Conservation (phyloP, 2,888 invertebrate genomes). For the Abscondita cerata region DNA sequence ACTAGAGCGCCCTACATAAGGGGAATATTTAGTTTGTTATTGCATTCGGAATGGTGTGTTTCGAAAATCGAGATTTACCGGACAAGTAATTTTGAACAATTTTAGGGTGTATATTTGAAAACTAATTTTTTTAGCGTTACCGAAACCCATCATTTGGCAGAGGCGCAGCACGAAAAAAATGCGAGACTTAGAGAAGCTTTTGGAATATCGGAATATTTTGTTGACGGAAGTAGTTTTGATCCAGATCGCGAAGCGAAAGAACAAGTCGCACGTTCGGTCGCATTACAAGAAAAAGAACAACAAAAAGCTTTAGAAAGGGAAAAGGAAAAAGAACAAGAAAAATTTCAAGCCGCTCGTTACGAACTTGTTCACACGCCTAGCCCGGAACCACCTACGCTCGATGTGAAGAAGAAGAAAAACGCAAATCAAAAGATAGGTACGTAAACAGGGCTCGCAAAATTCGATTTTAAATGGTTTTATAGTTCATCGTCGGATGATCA, state of each 20-base stretch:
- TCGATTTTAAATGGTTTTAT: too few relatives aligned
- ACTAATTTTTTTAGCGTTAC: constrained; percentile 72
- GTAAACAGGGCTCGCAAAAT: constrained; percentile 34
- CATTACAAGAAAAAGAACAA: constrained; percentile 57
- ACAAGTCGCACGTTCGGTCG: constrained; percentile 60
- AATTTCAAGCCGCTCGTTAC: constrained; percentile 63
- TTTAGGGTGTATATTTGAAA: too few relatives aligned
- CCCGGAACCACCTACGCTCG: constrained; percentile 59
- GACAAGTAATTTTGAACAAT: constrained; percentile 20
- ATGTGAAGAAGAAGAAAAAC: constrained; percentile 64
- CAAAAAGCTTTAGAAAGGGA: constrained; percentile 58
- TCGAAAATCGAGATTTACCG: neutral
- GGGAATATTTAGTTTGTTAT: neutral
- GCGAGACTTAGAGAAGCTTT: constrained; percentile 91
- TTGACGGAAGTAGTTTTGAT: constrained; percentile 92
- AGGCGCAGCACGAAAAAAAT: constrained; percentile 96
- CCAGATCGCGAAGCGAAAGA: constrained; percentile 74
- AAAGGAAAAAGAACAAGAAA: constrained; percentile 61
- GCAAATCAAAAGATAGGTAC: constrained; percentile 76
- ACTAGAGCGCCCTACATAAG: neutral
- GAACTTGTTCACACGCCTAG: constrained; percentile 81
- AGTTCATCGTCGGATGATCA: constrained; percentile 76
- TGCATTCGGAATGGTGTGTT: constrained; percentile 18
- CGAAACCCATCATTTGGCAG: constrained; percentile 95
- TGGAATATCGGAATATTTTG: constrained; percentile 92